Evolutionary conservation across 2,113 vertebrate species (phyloP), one percentile per base, ranked within the genome.

Genomic region (Ptilonorhynchus violaceus): DNA sequence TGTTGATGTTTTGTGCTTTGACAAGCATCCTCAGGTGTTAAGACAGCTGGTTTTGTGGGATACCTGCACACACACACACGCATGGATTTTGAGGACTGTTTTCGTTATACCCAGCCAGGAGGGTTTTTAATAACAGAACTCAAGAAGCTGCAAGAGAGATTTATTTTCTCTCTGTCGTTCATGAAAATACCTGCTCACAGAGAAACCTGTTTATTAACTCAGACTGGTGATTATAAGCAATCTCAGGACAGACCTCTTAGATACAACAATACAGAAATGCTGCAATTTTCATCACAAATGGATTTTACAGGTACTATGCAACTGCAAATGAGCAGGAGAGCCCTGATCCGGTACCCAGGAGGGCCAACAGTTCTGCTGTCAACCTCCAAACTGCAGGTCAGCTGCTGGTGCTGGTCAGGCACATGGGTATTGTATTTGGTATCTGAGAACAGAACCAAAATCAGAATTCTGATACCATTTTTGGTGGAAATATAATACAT

Each of bases 271-370:
- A 16, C 1, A 58, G 67, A 80, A 86, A 86, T 53, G 27, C 19
- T 0, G 1, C 10, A 4, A 1, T 75, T 70, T 73, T 80, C 5
- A 13, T 67, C 68, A 67, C 3, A 3, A 75, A 52, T 5, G 4
- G 49, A 31, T 84, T 80, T 44, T 52, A 2, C 27, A 27, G 23
- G 22, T 74, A 7, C n/a, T 17, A 10, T 70, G 31, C 58, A 64
- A 41, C 16, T 64, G 53, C n/a, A 66, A 44, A 39, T 59, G 44
- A 75, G 59, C 56, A 68, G 56, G 46, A 41, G 22, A 70, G 52
- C 52, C 30, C 52, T 72, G 28, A 64, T 80, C n/a, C 85, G 58
- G 46, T 25, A 47, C 22, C 41, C 39, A 56, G 23, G 7, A 30
- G 9, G 82, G 47, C 52, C 69, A 23, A 30, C 82, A 11, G 28